A percentile compares a stretch with the other conserved stretches of the same genome.
phyloP scores from a whole-genome alignment of 2,113 vertebrate genomes.

The Helogale parvula region DNA sequence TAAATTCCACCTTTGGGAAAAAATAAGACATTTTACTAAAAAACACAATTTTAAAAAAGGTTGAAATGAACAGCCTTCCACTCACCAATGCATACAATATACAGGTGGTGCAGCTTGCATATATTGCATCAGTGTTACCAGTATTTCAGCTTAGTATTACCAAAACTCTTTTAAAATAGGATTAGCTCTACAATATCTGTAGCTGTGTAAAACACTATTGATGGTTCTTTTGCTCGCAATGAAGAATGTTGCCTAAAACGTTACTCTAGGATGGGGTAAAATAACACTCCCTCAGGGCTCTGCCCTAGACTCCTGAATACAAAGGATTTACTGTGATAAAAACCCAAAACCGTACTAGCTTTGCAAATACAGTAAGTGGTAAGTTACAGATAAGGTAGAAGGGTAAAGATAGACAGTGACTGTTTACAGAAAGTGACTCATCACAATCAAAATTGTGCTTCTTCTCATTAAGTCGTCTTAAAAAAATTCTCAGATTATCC shows the following conservation, averaged over 20 bases:
- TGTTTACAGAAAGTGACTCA: constrained; percentile 88
- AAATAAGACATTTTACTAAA: constrained; percentile 90
- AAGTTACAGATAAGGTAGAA: constrained; percentile 86
- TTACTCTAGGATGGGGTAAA: constrained; percentile 83
- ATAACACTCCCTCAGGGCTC: constrained; percentile 90
- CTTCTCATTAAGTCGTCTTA: constrained; percentile 90
- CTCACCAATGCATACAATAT: constrained; percentile 82
- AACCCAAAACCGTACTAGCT: constrained; percentile 87
- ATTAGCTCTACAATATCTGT: constrained; percentile 80
- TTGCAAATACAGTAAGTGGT: constrained; percentile 86
- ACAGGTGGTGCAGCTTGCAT: constrained; percentile 81
- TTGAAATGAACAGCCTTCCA: constrained; percentile 84
- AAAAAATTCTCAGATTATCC: constrained; percentile 85
- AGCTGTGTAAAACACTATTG: constrained; percentile 83
- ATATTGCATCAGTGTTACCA: constrained; percentile 81
- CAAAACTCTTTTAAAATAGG: constrained; percentile 80
- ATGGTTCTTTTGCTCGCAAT: constrained; percentile 83
- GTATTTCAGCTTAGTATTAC: constrained; percentile 79
- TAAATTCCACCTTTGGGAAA: constrained; percentile 86
- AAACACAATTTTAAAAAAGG: constrained; percentile 86
- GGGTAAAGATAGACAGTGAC: constrained; percentile 84
- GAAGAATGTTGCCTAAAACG: constrained; percentile 92
- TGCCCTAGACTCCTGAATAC: constrained; percentile 94
- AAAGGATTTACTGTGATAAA: constrained; percentile 92
- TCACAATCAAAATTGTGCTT: constrained; percentile 94